These are phyloP conservation scores for Tamandua tetradactyla DNA, from an alignment of 2,797 vertebrate species.

Conservation along the genomic window DNA sequence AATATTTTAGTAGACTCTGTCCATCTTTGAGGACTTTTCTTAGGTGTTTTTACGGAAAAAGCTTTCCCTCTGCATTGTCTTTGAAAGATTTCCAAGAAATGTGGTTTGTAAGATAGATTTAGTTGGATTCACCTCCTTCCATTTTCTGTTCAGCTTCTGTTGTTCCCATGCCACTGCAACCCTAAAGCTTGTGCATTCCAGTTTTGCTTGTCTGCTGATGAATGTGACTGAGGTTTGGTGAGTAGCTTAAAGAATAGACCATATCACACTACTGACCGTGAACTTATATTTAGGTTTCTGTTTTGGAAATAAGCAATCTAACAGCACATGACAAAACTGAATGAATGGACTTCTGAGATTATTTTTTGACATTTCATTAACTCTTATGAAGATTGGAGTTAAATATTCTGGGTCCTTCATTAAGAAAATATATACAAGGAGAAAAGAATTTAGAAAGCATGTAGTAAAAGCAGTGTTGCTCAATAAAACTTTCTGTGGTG, in stretches of 20 bases:
- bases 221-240: not conserved
- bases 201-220: not conserved
- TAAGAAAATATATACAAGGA: not conserved
- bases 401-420: not conserved
- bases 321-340: constrained; percentile 11
- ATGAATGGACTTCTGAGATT: constrained; percentile 40
- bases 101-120: not conserved
- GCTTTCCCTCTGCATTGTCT: not conserved
- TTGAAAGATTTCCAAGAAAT: constrained; percentile 41
- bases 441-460: not conserved
- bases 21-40: not conserved
- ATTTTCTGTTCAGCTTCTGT: not conserved
- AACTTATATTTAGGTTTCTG: not conserved
- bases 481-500: not conserved
- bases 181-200: not conserved
- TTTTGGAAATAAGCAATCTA: constrained; percentile 1
- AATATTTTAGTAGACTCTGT: not conserved
- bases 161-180: not conserved
- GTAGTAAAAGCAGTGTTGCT: not conserved
- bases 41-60: constrained; percentile 23
- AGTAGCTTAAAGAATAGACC: not conserved
- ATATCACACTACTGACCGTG: not conserved
- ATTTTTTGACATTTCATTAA: constrained; percentile 12
- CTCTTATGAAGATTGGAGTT: not conserved
- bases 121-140: not conserved